Conservation (phyloP, 2,797 vertebrate species). For the Dicrostonyx torquatus region DNA sequence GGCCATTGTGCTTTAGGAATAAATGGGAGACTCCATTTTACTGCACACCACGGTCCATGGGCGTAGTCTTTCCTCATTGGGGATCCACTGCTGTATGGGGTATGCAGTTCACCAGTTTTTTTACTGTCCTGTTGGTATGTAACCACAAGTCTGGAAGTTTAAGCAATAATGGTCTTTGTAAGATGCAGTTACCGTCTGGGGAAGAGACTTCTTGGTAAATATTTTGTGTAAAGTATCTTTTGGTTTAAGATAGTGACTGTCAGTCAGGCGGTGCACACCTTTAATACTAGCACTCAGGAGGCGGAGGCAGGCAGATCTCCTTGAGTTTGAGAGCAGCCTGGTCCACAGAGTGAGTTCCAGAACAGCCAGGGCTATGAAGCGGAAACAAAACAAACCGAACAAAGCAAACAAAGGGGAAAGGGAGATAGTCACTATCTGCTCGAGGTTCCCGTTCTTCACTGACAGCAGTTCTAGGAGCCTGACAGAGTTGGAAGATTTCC, state of each 20-base stretch:
- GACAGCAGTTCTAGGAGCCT: background rate
- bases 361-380: background rate
- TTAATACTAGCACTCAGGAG: background rate
- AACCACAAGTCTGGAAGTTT: background rate
- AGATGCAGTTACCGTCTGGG: background rate
- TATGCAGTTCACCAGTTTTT: background rate
- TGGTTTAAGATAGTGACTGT: constrained; percentile 13
- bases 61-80: background rate
- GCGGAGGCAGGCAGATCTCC: background rate
- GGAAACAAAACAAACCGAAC: background rate
- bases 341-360: background rate
- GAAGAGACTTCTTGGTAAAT: background rate
- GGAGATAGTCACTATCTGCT: background rate
- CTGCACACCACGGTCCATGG: background rate
- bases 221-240: constrained; percentile 34
- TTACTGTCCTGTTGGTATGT: background rate
- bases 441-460: background rate
- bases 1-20: background rate
- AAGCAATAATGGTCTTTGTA: background rate
- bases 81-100: background rate
- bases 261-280: accelerated
- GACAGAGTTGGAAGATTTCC: background rate
- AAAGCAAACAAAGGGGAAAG: background rate
- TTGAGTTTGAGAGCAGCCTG: background rate
- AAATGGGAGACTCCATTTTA: background rate